Base-by-base conservation (phyloP, 2,797 vertebrate species). In the Urosaurus nigricauda region DNA sequence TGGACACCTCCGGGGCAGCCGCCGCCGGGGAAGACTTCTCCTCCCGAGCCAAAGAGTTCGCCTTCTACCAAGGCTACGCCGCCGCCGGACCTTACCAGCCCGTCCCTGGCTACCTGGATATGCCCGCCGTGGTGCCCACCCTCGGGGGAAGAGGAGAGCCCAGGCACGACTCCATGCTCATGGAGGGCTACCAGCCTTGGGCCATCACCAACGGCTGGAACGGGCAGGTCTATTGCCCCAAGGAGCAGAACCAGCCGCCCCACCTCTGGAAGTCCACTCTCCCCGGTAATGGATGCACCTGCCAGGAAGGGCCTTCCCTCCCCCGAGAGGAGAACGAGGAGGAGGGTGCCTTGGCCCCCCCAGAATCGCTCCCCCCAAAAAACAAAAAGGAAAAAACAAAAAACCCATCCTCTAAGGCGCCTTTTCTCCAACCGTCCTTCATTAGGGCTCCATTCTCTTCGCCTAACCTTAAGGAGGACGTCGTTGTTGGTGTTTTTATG, bases 171-270 rank as follows among this genome's bases (percentile, higher is more conserved):
- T 95, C 99, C 79, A 96, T 99, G 78, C 92, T 99, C 86, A 98
- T 99, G 97, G 99, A 99, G 95, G 98, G 98, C 94, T 99, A 99
- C 96, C 99, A 99, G 96, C 98, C 99, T 2, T 99, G 98, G 99
- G 97, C 98, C 92, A 97, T 99, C 96, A 97, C 98, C 92, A 99
- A 98, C 91, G 98, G 98, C n/a, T 99, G 99, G 99, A 99, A 98
- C 94, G 98, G 98, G 93, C 99, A 99, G 92, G 98, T 99, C 96
- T 99, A 99, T 96, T 99, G 99, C 97, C 96, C 98, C 93, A 99
- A 99, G 96, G 99, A 99, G 94, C 99, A 99, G 96, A 96, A 97
- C 92, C 98, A 98, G 96, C 97, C 98, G 83, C 98, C 98, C 90
- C 97, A 98, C 93, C 97, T 99, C 93, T 99, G 99, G 99, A 99